Conservation (phyloP, 2,888 invertebrate genomes). For the Tridacna crocea region DNA sequence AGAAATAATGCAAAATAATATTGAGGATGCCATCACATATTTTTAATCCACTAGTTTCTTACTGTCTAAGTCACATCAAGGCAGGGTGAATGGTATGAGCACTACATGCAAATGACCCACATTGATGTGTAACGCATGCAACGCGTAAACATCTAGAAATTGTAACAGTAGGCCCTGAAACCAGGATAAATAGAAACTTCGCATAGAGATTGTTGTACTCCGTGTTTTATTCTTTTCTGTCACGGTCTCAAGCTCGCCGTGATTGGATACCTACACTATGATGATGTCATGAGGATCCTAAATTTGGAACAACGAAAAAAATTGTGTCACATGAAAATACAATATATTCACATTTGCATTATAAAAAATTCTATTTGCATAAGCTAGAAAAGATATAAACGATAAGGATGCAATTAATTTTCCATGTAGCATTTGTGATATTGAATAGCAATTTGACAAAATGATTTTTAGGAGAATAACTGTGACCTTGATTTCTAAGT, state of each 20-base stretch:
- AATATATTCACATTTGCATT: not conserved
- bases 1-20: not conserved
- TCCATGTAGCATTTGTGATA: not conserved
- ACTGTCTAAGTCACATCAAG: not conserved
- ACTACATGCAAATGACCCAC: not conserved
- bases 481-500: conserved; percentile 33
- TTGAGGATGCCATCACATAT: too few relatives aligned
- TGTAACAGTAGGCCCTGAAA: conserved; percentile 24
- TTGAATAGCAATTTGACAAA: not conserved
- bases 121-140: conserved; percentile 5
- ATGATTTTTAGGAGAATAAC: conserved; percentile 28
- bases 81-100: not conserved
- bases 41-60: too few relatives aligned
- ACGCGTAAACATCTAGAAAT: conserved; percentile 8
- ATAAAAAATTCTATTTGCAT: conserved; percentile 1
- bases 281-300: conserved; percentile 29
- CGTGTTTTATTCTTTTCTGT: not conserved
- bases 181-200: not conserved
- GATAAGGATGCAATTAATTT: not conserved
- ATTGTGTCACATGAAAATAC: not conserved
- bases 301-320: conserved; percentile 33
- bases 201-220: conserved; percentile 20
- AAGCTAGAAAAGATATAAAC: not conserved
- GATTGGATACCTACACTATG: conserved; percentile 15
- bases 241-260: not conserved